These are phyloP conservation scores for Cyprinus carpio DNA, from an alignment of 2,113 vertebrate genomes.

Conservation along the genomic window DNA sequence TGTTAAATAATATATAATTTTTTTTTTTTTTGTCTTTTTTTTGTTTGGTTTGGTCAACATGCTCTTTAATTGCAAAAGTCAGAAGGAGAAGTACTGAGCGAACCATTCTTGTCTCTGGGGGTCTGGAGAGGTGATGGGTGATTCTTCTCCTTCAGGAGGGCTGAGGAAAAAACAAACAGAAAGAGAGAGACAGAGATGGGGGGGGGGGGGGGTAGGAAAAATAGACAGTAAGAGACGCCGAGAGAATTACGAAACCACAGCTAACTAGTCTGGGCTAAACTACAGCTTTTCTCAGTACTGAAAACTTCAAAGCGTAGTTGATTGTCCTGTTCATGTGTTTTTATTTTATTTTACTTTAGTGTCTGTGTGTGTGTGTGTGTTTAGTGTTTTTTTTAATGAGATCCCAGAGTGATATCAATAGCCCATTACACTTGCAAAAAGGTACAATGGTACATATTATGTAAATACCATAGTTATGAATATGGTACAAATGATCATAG, in stretches of 20 bases:
- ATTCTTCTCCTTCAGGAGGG: constrained; percentile 94
- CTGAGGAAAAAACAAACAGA: constrained; percentile 65
- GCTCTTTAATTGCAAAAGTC: constrained; percentile 84
- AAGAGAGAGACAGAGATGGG: constrained; percentile 19
- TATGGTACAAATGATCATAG: background rate
- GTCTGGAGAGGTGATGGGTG: constrained; percentile 85
- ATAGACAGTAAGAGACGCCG: background rate
- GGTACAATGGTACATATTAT: background rate
- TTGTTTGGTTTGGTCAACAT: constrained; percentile 78
- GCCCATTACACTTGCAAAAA: background rate
- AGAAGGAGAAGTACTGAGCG: constrained; percentile 98
- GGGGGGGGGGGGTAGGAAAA: background rate
- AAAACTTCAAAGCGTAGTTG: background rate
- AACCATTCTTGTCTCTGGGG: constrained; percentile 97
- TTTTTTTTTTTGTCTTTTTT: constrained; percentile 58
- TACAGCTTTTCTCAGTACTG: background rate
- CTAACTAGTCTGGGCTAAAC: background rate
- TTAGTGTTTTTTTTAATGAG: background rate
- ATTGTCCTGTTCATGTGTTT: background rate
- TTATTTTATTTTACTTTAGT: background rate
- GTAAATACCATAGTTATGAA: background rate
- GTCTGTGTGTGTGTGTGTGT: background rate
- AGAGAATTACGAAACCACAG: background rate
- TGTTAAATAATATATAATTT: constrained; percentile 70
- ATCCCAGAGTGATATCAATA: background rate